Conservation (phyloP, 2,113 vertebrate species). For the Noctilio leporinus region DNA sequence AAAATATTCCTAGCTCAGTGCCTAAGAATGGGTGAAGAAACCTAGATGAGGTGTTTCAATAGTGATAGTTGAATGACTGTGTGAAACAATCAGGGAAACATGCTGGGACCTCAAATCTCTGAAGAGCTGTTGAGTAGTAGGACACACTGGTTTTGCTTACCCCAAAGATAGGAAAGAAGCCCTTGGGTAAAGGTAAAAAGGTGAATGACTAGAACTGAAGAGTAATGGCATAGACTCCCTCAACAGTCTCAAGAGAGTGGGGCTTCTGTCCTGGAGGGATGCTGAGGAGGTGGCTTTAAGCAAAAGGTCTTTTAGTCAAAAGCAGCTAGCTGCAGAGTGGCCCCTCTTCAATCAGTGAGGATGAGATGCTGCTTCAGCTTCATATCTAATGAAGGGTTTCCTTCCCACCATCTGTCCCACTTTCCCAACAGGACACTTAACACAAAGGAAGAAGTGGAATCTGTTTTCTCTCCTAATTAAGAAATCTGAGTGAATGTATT, state of each 20-base stretch:
- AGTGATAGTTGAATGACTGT: not conserved
- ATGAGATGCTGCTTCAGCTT: not conserved
- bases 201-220: not conserved
- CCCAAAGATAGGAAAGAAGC: not conserved
- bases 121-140: not conserved
- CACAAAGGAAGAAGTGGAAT: not conserved
- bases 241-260: not conserved
- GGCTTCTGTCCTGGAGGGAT: not conserved
- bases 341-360: not conserved
- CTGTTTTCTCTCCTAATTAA: not conserved
- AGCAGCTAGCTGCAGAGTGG: too few relatives aligned
- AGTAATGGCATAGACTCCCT: not conserved
- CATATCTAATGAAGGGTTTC: not conserved
- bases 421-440: not conserved
- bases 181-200: not conserved
- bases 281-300: not conserved
- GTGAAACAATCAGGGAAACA: not conserved
- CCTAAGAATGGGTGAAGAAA: not conserved
- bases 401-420: not conserved
- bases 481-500: not conserved
- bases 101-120: not conserved
- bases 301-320: not conserved
- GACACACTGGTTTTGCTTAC: not conserved
- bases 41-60: not conserved
- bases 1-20: not conserved